A percentile compares a stretch with the other conserved stretches of the same genome.
phyloP scores from a whole-genome alignment of 2,797 vertebrate genomes.

The Psittacula echo region DNA sequence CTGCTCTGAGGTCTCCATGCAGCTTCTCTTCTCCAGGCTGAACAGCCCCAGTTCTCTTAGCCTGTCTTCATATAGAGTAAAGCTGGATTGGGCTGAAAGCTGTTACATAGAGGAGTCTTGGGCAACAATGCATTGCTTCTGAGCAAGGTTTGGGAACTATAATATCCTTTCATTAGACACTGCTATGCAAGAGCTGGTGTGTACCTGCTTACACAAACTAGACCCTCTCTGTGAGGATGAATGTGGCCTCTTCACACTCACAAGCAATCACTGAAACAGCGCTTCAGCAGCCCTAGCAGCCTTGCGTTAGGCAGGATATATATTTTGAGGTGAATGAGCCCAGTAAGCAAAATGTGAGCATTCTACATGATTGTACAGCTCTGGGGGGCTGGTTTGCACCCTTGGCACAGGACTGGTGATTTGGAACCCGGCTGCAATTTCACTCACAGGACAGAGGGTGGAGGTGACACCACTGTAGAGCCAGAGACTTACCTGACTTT shows the following conservation, averaged over 20 bases:
- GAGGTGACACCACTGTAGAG: neutral
- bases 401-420: neutral
- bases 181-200: neutral
- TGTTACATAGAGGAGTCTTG: neutral
- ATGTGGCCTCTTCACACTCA: neutral
- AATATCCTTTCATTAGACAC: neutral
- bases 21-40: neutral
- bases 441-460: neutral
- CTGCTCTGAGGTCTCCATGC: neutral
- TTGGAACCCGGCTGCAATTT: neutral
- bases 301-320: neutral
- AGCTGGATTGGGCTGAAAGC: neutral
- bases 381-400: neutral
- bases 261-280: neutral
- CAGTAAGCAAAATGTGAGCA: neutral
- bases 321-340: neutral
- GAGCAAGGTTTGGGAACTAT: neutral
- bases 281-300: neutral
- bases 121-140: neutral
- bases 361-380: neutral
- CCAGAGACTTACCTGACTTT: constrained; percentile 55
- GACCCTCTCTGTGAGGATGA: neutral
- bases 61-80: neutral
- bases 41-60: neutral
- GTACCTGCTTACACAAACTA: neutral